phyloP scores from a whole-genome alignment of 2,888 invertebrate genomes.

The Tenthredo amoena region DNA sequence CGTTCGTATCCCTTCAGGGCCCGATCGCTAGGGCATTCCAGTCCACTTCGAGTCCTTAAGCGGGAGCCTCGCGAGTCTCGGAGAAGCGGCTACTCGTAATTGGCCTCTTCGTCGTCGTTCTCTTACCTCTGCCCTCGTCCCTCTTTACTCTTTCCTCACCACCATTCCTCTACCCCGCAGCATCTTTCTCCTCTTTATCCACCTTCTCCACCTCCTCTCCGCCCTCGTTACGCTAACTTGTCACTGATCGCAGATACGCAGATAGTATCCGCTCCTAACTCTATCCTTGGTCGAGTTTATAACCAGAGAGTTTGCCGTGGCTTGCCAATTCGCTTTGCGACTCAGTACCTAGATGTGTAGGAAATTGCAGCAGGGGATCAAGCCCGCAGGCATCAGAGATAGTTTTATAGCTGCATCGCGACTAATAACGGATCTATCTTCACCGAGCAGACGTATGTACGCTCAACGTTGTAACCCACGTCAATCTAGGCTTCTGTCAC shows the following conservation, averaged over 20 bases:
- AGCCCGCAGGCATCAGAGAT: background rate
- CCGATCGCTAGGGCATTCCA: conserved; percentile 67
- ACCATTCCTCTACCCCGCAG: conserved; percentile 61
- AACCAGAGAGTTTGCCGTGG: conserved; percentile 26
- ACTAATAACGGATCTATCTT: conserved; percentile 33
- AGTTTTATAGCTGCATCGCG: conserved; percentile 7
- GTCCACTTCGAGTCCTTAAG: conserved; percentile 57
- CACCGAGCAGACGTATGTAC: background rate
- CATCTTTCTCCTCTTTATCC: conserved; percentile 26
- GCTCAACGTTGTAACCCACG: conserved; percentile 25
- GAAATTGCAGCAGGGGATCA: conserved; percentile 6
- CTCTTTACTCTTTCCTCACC: background rate
- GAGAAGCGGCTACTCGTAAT: conserved; percentile 48
- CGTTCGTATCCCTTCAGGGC: conserved; percentile 62
- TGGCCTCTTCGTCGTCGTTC: conserved; percentile 49
- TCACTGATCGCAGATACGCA: conserved; percentile 72
- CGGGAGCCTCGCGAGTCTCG: conserved; percentile 46
- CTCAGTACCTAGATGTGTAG: conserved; percentile 26
- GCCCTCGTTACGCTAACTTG: conserved; percentile 74
- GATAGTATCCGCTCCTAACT: conserved; percentile 51
- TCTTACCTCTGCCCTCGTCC: conserved; percentile 44
- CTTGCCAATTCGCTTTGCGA: conserved; percentile 22
- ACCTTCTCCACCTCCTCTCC: conserved; percentile 62
- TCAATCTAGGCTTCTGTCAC: conserved; percentile 41
- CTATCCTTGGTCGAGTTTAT: conserved; percentile 47